Percentiles rank a stretch among this genome's conserved stretches.
phyloP scores from a whole-genome alignment of 2,888 invertebrate species.

The Busseola fusca region DNA sequence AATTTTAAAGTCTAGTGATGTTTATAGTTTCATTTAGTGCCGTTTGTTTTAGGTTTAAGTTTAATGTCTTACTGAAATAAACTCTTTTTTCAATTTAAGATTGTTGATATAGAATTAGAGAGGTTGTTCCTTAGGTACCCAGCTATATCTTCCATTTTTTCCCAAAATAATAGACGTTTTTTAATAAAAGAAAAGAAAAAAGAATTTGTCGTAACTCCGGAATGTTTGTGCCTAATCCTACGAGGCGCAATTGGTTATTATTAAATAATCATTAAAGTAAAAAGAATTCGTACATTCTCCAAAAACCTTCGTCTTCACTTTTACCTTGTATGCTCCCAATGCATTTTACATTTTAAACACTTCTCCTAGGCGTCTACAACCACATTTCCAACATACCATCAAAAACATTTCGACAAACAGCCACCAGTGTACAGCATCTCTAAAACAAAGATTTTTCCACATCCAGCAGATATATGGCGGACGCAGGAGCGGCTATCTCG shows the following conservation, averaged over 20 bases:
- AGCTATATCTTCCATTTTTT: not conserved
- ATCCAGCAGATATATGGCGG: slow-evolving; percentile 59
- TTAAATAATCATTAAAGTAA: too few relatives aligned
- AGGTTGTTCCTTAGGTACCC: not conserved
- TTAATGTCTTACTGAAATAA: slow-evolving; percentile 10
- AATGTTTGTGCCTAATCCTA: too few relatives aligned
- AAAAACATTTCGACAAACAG: not conserved
- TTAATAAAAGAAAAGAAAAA: too few relatives aligned
- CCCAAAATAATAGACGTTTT: too few relatives aligned
- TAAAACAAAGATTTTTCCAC: slow-evolving; percentile 61
- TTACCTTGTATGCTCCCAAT: not conserved
- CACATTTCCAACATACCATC: not conserved
- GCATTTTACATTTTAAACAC: not conserved
- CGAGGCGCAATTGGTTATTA: too few relatives aligned
- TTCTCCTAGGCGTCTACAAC: not conserved
- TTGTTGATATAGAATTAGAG: not conserved
- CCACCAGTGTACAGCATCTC: slow-evolving; percentile 58
- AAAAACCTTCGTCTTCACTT: not conserved
- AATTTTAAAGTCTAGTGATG: not conserved
- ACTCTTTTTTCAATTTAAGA: not conserved
- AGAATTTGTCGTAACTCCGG: too few relatives aligned
- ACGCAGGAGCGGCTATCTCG: slow-evolving; percentile 60
- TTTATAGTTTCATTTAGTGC: not conserved
- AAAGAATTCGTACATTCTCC: too few relatives aligned
- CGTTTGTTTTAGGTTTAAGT: not conserved